Evolutionary conservation across 1,140 invertebrate genomes (phyloP).

Genomic region (Hylaeus volcanicus): DNA sequence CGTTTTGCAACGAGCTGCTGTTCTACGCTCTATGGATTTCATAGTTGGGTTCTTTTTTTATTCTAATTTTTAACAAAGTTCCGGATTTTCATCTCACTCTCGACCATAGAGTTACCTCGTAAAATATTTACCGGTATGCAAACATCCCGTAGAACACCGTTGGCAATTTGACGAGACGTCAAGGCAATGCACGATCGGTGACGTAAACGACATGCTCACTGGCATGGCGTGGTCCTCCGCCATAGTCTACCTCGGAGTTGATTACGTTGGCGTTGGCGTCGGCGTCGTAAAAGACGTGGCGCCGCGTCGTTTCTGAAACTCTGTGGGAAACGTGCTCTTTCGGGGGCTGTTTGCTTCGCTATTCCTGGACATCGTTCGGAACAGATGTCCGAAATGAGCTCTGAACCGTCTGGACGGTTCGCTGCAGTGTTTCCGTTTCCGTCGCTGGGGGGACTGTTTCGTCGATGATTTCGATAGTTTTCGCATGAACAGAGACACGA

Average conservation of each 20-base stretch:
- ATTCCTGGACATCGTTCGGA: slow-evolving; percentile 2
- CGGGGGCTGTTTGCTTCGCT: not conserved
- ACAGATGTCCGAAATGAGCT: slow-evolving; percentile 6
- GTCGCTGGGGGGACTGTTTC: not conserved
- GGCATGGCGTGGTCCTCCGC: not conserved
- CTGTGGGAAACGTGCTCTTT: slow-evolving; percentile 2
- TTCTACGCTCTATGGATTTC: too few relatives aligned
- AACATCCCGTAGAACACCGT: not conserved
- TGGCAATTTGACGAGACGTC: not conserved
- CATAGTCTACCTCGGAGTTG: not conserved
- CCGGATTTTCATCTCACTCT: too few relatives aligned
- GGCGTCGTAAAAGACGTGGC: slow-evolving; percentile 7
- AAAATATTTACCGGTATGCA: too few relatives aligned
- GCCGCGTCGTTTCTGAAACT: slow-evolving; percentile 5
- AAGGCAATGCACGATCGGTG: slow-evolving; percentile 6
- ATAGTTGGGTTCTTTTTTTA: too few relatives aligned
- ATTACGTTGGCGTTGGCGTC: not conserved
- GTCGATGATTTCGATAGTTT: not conserved
- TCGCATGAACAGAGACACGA: not conserved
- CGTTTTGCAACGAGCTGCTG: too few relatives aligned
- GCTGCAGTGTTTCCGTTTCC: not conserved
- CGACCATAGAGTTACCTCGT: too few relatives aligned
- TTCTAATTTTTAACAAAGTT: too few relatives aligned
- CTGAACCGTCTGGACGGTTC: not conserved
- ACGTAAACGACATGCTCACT: not conserved